Percentiles rank a stretch among this genome's conserved stretches.
These are phyloP conservation scores for Nomada ferruginata DNA, from an alignment of 2,888 invertebrate genomes.

Conservation along the genomic window DNA sequence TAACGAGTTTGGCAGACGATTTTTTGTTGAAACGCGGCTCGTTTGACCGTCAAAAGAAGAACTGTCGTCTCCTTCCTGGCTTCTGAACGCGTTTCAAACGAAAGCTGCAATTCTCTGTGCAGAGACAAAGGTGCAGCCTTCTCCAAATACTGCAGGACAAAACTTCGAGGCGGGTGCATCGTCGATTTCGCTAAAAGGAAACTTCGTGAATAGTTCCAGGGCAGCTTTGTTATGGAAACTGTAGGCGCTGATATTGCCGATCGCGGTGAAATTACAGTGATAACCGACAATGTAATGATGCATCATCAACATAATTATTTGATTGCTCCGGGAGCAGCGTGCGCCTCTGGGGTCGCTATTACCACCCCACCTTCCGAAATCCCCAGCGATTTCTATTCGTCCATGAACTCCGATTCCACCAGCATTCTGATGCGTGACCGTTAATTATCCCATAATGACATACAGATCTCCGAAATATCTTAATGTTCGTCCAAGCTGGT, in stretches of 20 bases:
- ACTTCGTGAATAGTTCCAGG: not conserved
- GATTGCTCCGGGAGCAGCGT: slow-evolving; percentile 27
- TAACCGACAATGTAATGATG: slow-evolving; percentile 51
- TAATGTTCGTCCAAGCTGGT: too few relatives aligned
- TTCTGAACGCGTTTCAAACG: not conserved
- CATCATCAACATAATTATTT: slow-evolving; percentile 50
- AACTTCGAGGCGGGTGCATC: too few relatives aligned
- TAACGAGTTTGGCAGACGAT: slow-evolving; percentile 48
- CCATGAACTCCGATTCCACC: slow-evolving; percentile 1
- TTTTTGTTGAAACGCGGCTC: slow-evolving; percentile 47
- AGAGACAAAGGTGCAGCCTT: too few relatives aligned
- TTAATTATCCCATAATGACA: not conserved
- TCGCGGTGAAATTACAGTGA: slow-evolving; percentile 31
- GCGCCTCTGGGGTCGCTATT: slow-evolving; percentile 12
- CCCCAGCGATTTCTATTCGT: not conserved
- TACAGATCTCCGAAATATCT: not conserved
- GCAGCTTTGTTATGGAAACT: slow-evolving; percentile 19
- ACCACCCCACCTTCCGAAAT: slow-evolving; percentile 10
- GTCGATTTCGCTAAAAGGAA: too few relatives aligned
- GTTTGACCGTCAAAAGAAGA: slow-evolving; percentile 30
- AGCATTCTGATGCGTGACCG: not conserved
- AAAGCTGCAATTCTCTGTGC: not conserved
- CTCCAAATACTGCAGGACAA: too few relatives aligned
- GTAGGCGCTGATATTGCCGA: slow-evolving; percentile 32
- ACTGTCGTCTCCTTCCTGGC: not conserved